Evolutionary conservation across 2,888 invertebrate genomes (phyloP).

Genomic region (Hyppa rectilinea): DNA sequence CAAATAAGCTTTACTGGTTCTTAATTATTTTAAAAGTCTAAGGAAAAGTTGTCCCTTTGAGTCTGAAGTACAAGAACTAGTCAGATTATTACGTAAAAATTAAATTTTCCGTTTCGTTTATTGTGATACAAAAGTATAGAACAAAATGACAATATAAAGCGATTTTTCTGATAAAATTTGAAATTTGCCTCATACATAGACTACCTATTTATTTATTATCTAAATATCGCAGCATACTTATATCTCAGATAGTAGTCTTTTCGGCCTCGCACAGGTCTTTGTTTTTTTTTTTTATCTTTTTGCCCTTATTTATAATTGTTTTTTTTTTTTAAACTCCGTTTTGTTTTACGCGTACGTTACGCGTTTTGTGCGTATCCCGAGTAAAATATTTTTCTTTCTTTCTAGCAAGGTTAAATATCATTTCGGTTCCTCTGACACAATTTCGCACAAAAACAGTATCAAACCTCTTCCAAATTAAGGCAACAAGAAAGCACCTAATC

Average conservation of each 20-base stretch:
- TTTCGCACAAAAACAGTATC: conserved; percentile 20
- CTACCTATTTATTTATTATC: neutral
- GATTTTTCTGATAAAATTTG: no score
- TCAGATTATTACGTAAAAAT: neutral
- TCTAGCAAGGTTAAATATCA: no score
- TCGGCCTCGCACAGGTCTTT: no score
- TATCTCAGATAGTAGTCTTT: no score
- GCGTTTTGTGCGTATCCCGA: no score
- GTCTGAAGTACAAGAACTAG: neutral
- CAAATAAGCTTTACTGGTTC: neutral
- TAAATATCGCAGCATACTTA: no score
- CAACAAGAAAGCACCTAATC: conserved; percentile 39
- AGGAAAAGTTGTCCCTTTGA: neutral
- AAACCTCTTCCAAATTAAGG: conserved; percentile 38
- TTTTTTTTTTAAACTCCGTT: no score
- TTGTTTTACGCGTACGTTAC: no score
- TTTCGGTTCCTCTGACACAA: neutral
- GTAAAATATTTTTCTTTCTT: no score
- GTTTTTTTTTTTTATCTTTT: no score
- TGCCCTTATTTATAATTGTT: no score
- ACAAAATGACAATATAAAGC: no score
- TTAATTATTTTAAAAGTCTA: conserved; percentile 7
- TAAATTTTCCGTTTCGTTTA: neutral
- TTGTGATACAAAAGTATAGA: neutral
- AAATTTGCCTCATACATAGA: neutral